Base-by-base conservation (phyloP, 2,797 vertebrate genomes). In the Gila robusta region DNA sequence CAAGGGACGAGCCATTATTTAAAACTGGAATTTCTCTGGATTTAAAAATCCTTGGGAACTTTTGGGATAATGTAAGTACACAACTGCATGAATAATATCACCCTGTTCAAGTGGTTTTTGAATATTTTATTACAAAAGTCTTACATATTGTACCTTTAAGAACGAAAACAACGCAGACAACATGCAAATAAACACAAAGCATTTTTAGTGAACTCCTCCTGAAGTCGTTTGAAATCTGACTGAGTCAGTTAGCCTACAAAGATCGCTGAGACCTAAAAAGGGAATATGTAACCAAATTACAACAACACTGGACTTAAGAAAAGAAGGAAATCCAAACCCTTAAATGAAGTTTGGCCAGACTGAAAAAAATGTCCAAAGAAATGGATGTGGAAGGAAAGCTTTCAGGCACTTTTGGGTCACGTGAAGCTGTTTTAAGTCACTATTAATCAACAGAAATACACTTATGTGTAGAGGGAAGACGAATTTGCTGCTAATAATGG, bases 351-450 rank as follows among this genome's bases (percentile, higher is more conserved):
- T 74, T 74, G 39, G 81, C 35, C n/a, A 44, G 21, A 37, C 66
- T 37, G 19, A 26, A 71, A 37, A 54, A 37, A 70, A 82, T 67
- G 19, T 52, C 26, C 28, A 35, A 70, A 79, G 74, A 80, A 83
- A 87, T 73, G 84, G 83, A 87, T 91, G 89, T 81, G 87, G 78
- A 89, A 88, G 89, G 89, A 87, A 89, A 88, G 81, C 71, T 79
- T 71, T 49, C 71, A 81, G 67, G 70, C 52, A 67, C 82, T 81
- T 87, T 84, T 78, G 89, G 91, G 74, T 89, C 88, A 83, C 7
- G 86, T 91, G 91, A 91, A 91, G 90, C 86, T 91, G 82, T 77
- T 76, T 86, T 82, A 52, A 79, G 2, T 71, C 21, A 32, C 23
- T 83, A 21, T 62, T 41, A 41, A 72, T 35, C 16, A 49, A 80